Base-by-base conservation (phyloP, 2,113 vertebrate genomes). In the Butorides virescens region DNA sequence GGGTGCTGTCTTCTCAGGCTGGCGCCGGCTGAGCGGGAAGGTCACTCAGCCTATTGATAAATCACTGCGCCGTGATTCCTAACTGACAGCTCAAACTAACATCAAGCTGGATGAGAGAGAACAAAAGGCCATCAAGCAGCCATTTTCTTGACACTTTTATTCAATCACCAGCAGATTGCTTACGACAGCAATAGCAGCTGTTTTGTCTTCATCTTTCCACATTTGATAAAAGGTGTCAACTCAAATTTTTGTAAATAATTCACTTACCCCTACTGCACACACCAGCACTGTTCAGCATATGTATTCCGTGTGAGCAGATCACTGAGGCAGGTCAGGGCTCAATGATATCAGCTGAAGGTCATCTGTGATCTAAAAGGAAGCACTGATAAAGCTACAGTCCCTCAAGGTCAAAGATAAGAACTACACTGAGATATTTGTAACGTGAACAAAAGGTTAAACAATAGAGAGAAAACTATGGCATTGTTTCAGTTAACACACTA, bases 61-160 rank as follows among this genome's bases (percentile, higher is more conserved):
- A 99, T 99, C 99, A 99, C 99, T 98, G 99, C 97, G 99, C 99
- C 99, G 99, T 99, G 99, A 99, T 99, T 99, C 99, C 99, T 99
- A 98, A 99, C 99, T 99, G 99, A 99, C 99, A 99, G 99, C 99
- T 99, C 99, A 99, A 99, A 99, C 99, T 99, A 99, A 99, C 99
- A 99, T 99, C 99, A 99, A 99, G 99, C 99, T 98, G 99, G 99
- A 99, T 99, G 99, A 99, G 98, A 99, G 98, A 99, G 99, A 99
- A 99, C 99, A 99, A 99, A 99, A 99, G 99, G 99, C 99, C 99
- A 99, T 99, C 99, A 99, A 99, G 99, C 99, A 98, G 98, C 99
- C 99, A 99, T 99, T 99, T 99, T 99, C 99, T 99, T 99, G 99
- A 99, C 99, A 99, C 99, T 99, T 99, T 99, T 99, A 99, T 99